phyloP scores from a whole-genome alignment of 64 coral and sea anemone genomes.

The Montipora foliosa region DNA sequence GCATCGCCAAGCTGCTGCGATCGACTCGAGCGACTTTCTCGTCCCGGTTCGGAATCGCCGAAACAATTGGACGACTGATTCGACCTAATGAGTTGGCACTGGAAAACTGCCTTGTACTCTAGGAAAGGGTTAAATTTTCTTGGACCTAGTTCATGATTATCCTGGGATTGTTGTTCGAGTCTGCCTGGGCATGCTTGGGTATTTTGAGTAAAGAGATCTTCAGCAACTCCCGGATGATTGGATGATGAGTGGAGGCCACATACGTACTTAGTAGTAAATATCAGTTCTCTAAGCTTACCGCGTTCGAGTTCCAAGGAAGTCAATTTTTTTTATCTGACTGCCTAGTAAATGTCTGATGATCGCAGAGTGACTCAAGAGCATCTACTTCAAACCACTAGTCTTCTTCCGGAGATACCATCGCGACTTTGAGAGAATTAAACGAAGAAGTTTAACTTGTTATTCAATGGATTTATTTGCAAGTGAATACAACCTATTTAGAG shows the following conservation, averaged over 20 bases:
- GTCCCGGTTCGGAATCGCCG: slow-evolving; percentile 69
- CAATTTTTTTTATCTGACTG: neutral
- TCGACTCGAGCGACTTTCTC: slow-evolving; percentile 36
- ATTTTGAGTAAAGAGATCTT: no score
- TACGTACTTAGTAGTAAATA: neutral
- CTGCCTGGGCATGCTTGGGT: neutral
- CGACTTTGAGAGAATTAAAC: neutral
- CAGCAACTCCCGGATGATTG: no score
- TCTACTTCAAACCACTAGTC: neutral
- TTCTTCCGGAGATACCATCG: slow-evolving; percentile 1
- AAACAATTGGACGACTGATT: slow-evolving; percentile 75
- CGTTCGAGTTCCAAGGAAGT: neutral
- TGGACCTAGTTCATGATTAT: neutral
- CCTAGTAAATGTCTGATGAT: neutral
- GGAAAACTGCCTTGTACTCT: neutral
- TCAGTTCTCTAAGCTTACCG: neutral
- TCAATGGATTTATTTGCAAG: neutral
- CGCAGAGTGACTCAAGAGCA: neutral
- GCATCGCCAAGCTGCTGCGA: neutral
- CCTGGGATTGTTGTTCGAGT: no score
- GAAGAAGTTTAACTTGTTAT: neutral
- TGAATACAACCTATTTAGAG: neutral
- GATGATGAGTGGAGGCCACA: neutral
- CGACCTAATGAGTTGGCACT: neutral
- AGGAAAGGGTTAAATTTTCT: neutral